Conservation (phyloP, 2,113 vertebrate species). For the Bungarus multicinctus region DNA sequence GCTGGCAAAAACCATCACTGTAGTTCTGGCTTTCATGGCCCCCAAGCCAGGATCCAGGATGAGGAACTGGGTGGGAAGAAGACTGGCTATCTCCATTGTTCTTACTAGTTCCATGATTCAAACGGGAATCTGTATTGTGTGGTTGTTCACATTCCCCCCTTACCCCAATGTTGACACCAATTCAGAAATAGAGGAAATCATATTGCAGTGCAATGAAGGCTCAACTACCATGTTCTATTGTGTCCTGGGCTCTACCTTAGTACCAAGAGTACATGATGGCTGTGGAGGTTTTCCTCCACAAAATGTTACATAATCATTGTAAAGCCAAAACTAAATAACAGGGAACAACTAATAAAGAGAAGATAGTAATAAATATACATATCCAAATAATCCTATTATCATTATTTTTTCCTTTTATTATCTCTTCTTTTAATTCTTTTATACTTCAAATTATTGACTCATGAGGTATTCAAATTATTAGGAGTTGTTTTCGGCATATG, state of each 20-base stretch:
- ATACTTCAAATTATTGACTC: not conserved
- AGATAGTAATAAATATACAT: not conserved
- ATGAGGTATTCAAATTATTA: not conserved
- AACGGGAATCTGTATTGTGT: not conserved
- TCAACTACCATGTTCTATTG: not conserved
- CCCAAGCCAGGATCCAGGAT: not conserved
- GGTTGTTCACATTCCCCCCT: not conserved
- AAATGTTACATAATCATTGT: not conserved
- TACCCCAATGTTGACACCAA: not conserved
- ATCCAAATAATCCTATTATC: not conserved
- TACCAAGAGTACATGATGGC: no score
- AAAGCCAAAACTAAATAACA: not conserved
- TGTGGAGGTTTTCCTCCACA: no score
- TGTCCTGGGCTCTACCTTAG: not conserved
- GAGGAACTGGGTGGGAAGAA: not conserved
- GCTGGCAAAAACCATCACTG: not conserved
- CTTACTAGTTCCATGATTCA: not conserved
- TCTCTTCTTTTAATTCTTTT: not conserved
- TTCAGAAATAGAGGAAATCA: not conserved
- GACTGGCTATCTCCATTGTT: not conserved
- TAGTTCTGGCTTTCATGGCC: not conserved
- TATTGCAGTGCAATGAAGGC: not conserved
- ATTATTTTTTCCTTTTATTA: not conserved
- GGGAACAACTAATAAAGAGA: not conserved
- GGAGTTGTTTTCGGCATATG: not conserved